Evolutionary conservation across 1,140 invertebrate genomes (phyloP).

Genomic region (Microvelia longipes): DNA sequence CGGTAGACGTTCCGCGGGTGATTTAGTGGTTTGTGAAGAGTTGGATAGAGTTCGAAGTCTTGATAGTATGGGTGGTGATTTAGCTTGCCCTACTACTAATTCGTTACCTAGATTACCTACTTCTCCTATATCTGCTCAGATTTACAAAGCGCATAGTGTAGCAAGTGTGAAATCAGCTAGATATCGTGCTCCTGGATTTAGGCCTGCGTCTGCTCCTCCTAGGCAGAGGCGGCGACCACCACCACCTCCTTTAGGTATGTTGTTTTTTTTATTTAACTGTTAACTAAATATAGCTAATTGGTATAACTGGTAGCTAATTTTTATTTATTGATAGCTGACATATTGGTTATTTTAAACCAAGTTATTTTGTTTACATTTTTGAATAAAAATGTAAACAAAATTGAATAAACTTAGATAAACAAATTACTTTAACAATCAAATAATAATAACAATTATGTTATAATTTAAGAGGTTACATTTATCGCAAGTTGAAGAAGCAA

Average conservation of each 20-base stretch:
- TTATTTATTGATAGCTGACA: too few relatives aligned
- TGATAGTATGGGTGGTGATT: slow-evolving; percentile 55
- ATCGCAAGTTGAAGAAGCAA: too few relatives aligned
- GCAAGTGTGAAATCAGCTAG: slow-evolving; percentile 60
- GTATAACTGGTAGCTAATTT: too few relatives aligned
- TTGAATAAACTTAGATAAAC: too few relatives aligned
- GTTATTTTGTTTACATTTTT: too few relatives aligned
- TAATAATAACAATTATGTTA: too few relatives aligned
- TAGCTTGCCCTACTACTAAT: slow-evolving; percentile 45
- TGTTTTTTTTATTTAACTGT: background rate
- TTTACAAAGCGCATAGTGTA: slow-evolving; percentile 52
- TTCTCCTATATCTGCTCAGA: slow-evolving; percentile 34
- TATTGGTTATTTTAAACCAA: too few relatives aligned
- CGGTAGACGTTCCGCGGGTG: slow-evolving; percentile 59
- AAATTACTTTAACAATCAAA: too few relatives aligned
- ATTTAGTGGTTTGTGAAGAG: slow-evolving; percentile 57
- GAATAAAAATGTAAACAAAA: too few relatives aligned
- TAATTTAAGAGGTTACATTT: too few relatives aligned
- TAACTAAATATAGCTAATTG: too few relatives aligned
- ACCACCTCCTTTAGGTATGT: background rate
- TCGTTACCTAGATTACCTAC: slow-evolving; percentile 31
- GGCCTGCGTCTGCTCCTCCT: slow-evolving; percentile 22
- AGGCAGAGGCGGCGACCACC: background rate
- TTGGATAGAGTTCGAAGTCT: slow-evolving; percentile 59
- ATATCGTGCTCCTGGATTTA: slow-evolving; percentile 67